A percentile compares a stretch with the other conserved stretches of the same genome.
Evolutionary conservation across 2,888 invertebrate genomes (phyloP).

Genomic region (Lasius platythorax): DNA sequence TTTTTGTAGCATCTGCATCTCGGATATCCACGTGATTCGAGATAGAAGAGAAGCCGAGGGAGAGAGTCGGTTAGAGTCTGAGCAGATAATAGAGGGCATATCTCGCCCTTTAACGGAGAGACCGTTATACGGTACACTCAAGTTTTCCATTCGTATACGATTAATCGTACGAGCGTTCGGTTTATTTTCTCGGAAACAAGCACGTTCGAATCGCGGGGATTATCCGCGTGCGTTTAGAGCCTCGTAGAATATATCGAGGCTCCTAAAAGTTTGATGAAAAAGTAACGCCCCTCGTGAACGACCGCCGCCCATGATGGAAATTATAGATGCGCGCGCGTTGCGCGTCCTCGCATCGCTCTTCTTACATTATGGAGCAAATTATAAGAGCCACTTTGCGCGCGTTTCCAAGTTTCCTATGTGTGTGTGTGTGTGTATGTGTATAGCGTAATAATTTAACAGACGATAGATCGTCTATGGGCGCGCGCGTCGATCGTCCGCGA

Average conservation of each 20-base stretch:
- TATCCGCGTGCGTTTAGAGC: slow-evolving; percentile 6
- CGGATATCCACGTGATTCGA: slow-evolving; percentile 6
- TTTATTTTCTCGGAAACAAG: not conserved
- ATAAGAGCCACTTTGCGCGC: slow-evolving; percentile 45
- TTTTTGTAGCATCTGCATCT: not conserved
- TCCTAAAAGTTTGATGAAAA: slow-evolving; percentile 38
- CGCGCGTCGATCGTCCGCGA: slow-evolving; percentile 35
- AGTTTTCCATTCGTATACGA: slow-evolving; percentile 32
- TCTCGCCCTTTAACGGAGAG: slow-evolving; percentile 21
- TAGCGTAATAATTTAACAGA: slow-evolving; percentile 47
- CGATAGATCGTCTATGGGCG: slow-evolving; percentile 37
- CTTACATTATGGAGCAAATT: slow-evolving; percentile 53
- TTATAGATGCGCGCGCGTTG: slow-evolving; percentile 38
- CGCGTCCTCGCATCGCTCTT: slow-evolving; percentile 15
- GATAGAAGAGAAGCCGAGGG: not conserved
- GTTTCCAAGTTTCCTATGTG: not conserved
- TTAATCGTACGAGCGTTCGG: slow-evolving; percentile 5
- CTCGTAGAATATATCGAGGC: not conserved
- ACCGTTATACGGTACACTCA: slow-evolving; percentile 36
- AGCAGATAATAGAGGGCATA: not conserved
- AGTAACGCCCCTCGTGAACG: slow-evolving; percentile 29
- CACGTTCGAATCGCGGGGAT: not conserved
- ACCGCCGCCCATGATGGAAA: slow-evolving; percentile 30
- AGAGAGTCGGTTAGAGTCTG: not conserved
- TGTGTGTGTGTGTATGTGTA: not conserved